These are phyloP conservation scores for Gymnodraco acuticeps DNA, from an alignment of 2,797 vertebrate genomes.

Conservation along the genomic window DNA sequence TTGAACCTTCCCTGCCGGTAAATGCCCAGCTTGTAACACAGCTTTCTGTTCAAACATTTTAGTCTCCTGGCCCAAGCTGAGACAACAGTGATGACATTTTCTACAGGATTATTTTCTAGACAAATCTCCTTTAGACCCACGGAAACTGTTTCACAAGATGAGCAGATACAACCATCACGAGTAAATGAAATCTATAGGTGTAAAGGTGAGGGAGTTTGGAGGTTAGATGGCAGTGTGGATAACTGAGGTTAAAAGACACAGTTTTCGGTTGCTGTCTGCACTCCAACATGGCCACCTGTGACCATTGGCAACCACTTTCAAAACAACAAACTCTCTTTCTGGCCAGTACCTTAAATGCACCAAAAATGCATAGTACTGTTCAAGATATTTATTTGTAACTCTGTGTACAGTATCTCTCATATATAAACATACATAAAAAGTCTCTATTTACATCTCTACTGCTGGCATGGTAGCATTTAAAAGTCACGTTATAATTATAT, in stretches of 20 bases:
- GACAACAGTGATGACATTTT: conserved; percentile 10
- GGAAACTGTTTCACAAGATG: background rate
- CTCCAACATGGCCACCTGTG: background rate
- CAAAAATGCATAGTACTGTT: background rate
- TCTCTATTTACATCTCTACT: conserved; percentile 17
- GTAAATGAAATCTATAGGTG: background rate
- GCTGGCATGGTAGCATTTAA: conserved; percentile 16
- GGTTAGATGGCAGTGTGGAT: background rate
- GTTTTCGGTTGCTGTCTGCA: conserved; percentile 6
- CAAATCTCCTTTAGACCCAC: background rate
- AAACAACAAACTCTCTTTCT: background rate
- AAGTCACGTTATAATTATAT: conserved; percentile 48
- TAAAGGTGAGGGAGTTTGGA: background rate
- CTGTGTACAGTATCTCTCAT: background rate
- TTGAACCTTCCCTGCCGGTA: background rate
- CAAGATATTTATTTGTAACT: background rate
- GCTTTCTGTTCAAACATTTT: background rate
- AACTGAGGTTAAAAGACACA: conserved; percentile 8
- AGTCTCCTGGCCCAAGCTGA: background rate
- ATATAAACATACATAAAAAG: background rate
- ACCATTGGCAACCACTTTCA: conserved; percentile 12
- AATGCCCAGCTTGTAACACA: conserved; percentile 2
- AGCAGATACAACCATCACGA: background rate
- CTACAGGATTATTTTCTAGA: background rate
- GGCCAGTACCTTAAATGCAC: background rate